Conservation (phyloP, 2,888 invertebrate genomes). For the Monoplex corrugatus region DNA sequence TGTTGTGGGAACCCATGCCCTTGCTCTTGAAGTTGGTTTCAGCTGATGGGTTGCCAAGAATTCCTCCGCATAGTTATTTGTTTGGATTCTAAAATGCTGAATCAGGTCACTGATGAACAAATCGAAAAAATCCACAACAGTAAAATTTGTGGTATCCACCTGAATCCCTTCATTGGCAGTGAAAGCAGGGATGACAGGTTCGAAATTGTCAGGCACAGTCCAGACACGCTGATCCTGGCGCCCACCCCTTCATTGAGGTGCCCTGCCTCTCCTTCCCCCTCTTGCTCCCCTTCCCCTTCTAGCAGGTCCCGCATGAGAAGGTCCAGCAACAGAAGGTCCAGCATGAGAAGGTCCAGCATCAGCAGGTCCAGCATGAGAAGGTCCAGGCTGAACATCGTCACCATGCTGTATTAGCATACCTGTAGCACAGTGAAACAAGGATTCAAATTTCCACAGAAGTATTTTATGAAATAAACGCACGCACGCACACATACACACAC, state of each 20-base stretch:
- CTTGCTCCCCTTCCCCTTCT: too few species aligned
- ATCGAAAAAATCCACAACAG: background rate
- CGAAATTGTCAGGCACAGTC: slow-evolving; percentile 12
- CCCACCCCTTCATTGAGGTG: background rate
- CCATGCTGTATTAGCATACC: background rate
- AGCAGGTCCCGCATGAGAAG: too few species aligned
- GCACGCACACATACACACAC: background rate
- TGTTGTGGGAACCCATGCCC: slow-evolving; percentile 3
- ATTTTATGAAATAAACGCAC: background rate
- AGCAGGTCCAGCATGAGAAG: background rate
- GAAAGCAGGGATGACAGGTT: slow-evolving; percentile 23
- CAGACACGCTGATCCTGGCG: slow-evolving; percentile 11
- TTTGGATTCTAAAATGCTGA: slow-evolving; percentile 26
- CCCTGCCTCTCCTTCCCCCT: too few species aligned
- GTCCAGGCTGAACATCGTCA: background rate
- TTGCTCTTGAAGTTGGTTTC: background rate
- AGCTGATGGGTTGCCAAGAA: background rate
- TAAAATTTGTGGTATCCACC: slow-evolving; percentile 7
- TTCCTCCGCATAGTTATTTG: slow-evolving; percentile 40
- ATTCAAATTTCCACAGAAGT: background rate
- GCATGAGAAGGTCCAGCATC: background rate
- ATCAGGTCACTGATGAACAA: slow-evolving; percentile 31
- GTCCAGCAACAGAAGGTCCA: background rate
- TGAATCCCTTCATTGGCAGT: slow-evolving; percentile 1
- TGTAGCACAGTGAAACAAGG: background rate